A percentile compares a stretch with the other conserved stretches of the same genome.
Conservation (phyloP, 2,113 vertebrate genomes). For the Zapus hudsonius region DNA sequence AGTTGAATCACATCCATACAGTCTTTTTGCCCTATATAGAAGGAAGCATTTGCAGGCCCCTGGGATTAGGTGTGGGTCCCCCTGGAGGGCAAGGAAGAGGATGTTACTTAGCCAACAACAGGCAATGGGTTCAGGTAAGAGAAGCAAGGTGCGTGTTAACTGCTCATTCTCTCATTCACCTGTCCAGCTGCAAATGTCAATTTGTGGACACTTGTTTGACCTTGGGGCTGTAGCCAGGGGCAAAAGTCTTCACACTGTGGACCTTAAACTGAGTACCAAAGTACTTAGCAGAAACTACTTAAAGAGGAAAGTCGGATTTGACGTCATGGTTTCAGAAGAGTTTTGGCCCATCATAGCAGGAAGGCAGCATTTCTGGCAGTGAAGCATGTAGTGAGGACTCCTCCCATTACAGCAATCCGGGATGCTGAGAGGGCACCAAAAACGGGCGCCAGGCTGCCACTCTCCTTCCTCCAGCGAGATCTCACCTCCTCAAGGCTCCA, state of each 20-base stretch:
- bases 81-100: neutral
- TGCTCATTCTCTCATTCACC: neutral
- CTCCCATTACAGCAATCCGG: too few species aligned
- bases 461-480: too few species aligned
- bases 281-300: too few species aligned
- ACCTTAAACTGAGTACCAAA: neutral
- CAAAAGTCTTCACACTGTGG: neutral
- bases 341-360: too few species aligned
- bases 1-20: conserved; percentile 21
- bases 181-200: neutral
- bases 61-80: neutral
- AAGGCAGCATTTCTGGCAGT: too few species aligned
- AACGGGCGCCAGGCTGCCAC: too few species aligned
- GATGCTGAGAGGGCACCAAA: too few species aligned
- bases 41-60: neutral
- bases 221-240: neutral
- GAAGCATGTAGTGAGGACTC: too few species aligned
- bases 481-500: too few species aligned
- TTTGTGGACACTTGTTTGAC: neutral
- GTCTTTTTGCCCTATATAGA: neutral
- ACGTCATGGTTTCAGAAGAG: too few species aligned
- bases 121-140: neutral
- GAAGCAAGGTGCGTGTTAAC: neutral
- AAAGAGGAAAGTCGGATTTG: too few species aligned
- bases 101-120: neutral